Base-by-base conservation (phyloP, 2,888 invertebrate genomes). In the Stenichneumon culpator region DNA sequence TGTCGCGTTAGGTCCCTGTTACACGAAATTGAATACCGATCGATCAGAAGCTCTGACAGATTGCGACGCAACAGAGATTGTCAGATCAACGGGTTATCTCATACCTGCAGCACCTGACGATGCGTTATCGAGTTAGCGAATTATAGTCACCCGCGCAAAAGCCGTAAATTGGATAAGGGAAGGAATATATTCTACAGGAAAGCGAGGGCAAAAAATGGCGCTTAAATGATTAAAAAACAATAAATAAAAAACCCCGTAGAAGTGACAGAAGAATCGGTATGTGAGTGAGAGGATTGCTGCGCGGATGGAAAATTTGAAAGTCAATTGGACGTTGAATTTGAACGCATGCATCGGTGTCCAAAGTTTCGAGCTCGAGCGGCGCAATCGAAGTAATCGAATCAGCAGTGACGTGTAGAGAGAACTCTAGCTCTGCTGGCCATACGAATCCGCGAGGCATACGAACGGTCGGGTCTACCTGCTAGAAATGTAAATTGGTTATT, bases 261-360 rank as follows among this genome's bases (percentile, higher is more conserved):
- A 47, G 65, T 11, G 70, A 28, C 25, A 73, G 39, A 50, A 67
- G 19, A 36, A 60, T 50, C 6, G 36, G 25, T 5, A 47, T 47
- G 65, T 50, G 14, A 72, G 65, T 44, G 19, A 57, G 25, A 50
- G 67, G 79, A 75, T 82, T 67, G 54, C 39, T 19, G 67, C 14
- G 57, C 70, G 65, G 63, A 47, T 78, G 84, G 79, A 79, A 85
- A 85, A 85, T 85, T 82, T 79, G 79, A 82, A 85, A 85, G 82
- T 85, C 84, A 82, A 82, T 85, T 70, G 75, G 63, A 67, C 50
- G 52, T 65, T 75, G 79, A 36, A 79, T 79, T 85, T 79, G 65
- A 70, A 67, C 70, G 79, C 50, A 16, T 82, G 79, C 79, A 79
- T 82, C 79, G 75, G 57, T 79, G 82, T 67, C 65, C 79, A 67